Conservation (phyloP, 2,113 vertebrate species). For the Clarias gariepinus region DNA sequence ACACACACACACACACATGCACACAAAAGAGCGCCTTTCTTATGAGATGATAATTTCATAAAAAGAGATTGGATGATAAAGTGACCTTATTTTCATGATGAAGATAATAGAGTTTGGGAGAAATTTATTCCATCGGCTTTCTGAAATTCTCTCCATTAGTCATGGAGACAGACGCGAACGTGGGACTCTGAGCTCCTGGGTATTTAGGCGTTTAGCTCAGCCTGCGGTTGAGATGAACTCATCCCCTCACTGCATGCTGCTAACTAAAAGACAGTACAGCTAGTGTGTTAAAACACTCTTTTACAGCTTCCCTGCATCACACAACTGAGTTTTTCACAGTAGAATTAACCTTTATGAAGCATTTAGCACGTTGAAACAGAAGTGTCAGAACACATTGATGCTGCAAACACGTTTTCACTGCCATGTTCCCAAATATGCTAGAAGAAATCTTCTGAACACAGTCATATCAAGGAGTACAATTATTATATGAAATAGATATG, state of each 20-base stretch:
- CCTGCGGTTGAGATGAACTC: conserved; percentile 1
- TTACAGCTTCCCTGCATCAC: neutral
- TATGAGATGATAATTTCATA: conserved; percentile 44
- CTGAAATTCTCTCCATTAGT: conserved; percentile 34
- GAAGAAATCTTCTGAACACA: neutral
- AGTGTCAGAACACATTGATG: neutral
- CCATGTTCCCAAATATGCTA: neutral
- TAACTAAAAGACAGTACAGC: neutral
- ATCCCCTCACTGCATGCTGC: neutral
- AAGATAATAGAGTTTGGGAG: conserved; percentile 17
- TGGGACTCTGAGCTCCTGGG: conserved; percentile 20
- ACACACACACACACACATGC: neutral
- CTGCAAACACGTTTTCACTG: neutral
- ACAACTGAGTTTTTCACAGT: neutral
- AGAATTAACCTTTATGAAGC: neutral
- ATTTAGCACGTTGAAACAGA: neutral
- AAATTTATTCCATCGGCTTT: conserved; percentile 27
- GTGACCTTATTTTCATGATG: conserved; percentile 31
- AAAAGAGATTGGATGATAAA: conserved; percentile 44
- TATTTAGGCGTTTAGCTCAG: conserved; percentile 35
- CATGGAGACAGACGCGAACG: conserved; percentile 12
- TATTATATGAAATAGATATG: neutral
- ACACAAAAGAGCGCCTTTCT: conserved; percentile 23
- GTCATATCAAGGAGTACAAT: neutral
- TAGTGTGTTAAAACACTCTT: neutral